These are phyloP conservation scores for Apoda limacodes DNA, from an alignment of 2,888 invertebrate genomes.

Conservation along the genomic window DNA sequence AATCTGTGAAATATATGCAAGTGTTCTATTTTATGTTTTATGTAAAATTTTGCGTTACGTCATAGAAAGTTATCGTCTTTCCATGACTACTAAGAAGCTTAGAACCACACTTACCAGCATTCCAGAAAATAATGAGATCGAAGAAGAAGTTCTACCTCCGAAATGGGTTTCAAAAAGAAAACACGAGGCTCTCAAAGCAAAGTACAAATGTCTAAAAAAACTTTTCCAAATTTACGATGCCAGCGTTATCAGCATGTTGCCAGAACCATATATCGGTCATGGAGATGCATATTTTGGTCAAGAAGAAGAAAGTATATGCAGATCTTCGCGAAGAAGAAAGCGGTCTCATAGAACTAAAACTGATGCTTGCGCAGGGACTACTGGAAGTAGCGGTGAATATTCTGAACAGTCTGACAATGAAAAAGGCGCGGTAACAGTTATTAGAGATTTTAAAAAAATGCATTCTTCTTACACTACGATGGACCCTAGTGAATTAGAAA, in stretches of 20 bases:
- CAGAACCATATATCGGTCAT: constrained; percentile 24
- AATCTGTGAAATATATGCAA: constrained; percentile 43
- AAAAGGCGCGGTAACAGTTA: constrained; percentile 25
- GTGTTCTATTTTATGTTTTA: constrained; percentile 34
- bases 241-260: constrained; percentile 45
- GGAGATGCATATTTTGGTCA: constrained; percentile 16
- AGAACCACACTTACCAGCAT: constrained; percentile 36
- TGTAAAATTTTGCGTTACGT: constrained; percentile 38
- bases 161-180: constrained; percentile 63
- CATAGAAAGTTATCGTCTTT: constrained; percentile 19
- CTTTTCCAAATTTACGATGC: constrained; percentile 59
- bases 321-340: constrained; percentile 25
- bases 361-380: constrained; percentile 45
- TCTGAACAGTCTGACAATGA: constrained; percentile 18
- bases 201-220: constrained; percentile 58
- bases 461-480: constrained; percentile 28
- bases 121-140: constrained; percentile 39
- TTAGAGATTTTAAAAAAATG: constrained; percentile 33
- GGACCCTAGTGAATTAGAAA: constrained; percentile 21
- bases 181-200: constrained; percentile 56
- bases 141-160: constrained; percentile 28
- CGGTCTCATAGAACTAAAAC: constrained; percentile 45
- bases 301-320: constrained; percentile 11
- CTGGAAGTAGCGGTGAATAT: constrained; percentile 34
- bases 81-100: constrained; percentile 34